phyloP scores from a whole-genome alignment of 1,140 invertebrate genomes.

The Drosophila pruinosa region DNA sequence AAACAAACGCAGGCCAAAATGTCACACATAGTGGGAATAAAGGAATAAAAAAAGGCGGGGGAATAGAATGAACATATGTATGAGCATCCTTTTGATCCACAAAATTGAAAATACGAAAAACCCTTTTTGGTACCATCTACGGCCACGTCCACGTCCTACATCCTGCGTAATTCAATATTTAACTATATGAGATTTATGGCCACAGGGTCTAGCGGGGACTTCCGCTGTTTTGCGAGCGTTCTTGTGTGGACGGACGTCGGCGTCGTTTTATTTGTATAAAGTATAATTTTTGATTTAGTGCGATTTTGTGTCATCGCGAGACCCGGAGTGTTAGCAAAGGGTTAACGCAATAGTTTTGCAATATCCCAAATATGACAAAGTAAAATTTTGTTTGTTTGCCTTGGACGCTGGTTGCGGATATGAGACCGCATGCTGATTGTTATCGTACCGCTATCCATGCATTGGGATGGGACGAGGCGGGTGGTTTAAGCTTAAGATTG shows the following conservation, averaged over 20 bases:
- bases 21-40: slow-evolving; percentile 44
- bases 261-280: slow-evolving; percentile 70
- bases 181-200: slow-evolving; percentile 81
- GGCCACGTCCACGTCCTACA: slow-evolving; percentile 9
- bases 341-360: slow-evolving; percentile 73
- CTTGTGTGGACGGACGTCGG: not conserved
- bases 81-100: slow-evolving; percentile 70
- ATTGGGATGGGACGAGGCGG: not conserved
- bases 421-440: slow-evolving; percentile 80
- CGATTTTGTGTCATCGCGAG: slow-evolving; percentile 69
- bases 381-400: slow-evolving; percentile 65
- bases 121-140: slow-evolving; percentile 44
- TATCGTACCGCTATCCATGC: slow-evolving; percentile 47
- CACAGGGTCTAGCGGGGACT: slow-evolving; percentile 60
- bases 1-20: slow-evolving; percentile 63
- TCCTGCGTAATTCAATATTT: slow-evolving; percentile 82
- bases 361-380: slow-evolving; percentile 64
- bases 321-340: slow-evolving; percentile 27
- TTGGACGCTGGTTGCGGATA: slow-evolving; percentile 52
- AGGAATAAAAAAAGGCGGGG: not conserved
- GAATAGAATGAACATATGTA: slow-evolving; percentile 28
- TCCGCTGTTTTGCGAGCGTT: slow-evolving; percentile 29
- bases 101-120: slow-evolving; percentile 65
- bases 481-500: slow-evolving; percentile 20
- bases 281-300: slow-evolving; percentile 81